Evolutionary conservation across 2,797 vertebrate genomes (phyloP).

Genomic region (Carapus acus): DNA sequence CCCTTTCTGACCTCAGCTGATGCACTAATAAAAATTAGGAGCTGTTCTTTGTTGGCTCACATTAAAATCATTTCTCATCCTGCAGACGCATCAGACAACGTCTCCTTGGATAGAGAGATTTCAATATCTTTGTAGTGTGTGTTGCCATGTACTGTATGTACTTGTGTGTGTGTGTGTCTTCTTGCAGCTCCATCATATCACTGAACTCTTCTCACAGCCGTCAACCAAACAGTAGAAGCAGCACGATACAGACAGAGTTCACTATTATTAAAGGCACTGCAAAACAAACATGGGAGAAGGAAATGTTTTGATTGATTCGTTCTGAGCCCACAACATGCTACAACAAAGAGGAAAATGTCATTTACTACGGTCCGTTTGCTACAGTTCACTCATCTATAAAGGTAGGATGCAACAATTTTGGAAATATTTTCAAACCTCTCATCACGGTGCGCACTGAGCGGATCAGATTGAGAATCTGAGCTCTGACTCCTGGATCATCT

Average conservation of each 20-base stretch:
- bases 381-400: no score
- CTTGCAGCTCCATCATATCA: neutral
- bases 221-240: conserved; percentile 89
- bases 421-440: conserved; percentile 77
- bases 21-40: no score
- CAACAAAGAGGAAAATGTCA: no score
- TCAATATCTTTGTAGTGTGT: neutral
- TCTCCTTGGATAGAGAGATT: conserved; percentile 2
- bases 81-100: conserved; percentile 3
- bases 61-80: neutral
- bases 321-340: no score
- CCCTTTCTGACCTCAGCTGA: no score
- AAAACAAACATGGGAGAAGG: conserved; percentile 17
- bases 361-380: no score
- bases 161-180: conserved; percentile 5
- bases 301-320: neutral
- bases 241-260: conserved; percentile 82
- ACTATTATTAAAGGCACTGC: conserved; percentile 91
- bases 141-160: neutral
- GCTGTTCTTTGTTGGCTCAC: no score
- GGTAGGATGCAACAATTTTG: no score
- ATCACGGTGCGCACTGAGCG: conserved; percentile 90
- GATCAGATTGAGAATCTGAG: conserved; percentile 86
- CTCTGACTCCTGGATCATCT: conserved; percentile 92
- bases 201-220: neutral